Base-by-base conservation (phyloP, 1,140 invertebrate genomes). In the Cotesia typhae region DNA sequence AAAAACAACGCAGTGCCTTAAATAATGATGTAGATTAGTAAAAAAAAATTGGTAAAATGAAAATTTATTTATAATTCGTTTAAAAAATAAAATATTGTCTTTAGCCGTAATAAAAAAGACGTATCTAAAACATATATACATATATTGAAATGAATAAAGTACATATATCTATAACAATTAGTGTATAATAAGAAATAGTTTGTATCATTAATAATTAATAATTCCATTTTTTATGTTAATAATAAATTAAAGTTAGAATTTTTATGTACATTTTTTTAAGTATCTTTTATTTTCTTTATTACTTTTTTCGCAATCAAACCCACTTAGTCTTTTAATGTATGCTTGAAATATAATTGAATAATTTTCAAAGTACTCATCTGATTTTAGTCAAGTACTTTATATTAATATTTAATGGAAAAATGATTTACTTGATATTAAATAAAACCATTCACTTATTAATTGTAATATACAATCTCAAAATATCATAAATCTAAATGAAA, bases 391-490 rank as follows among this genome's bases (percentile, higher is more conserved):
- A 14, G n/a, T 57, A 20, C n/a, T 17, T 57, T 12, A 57, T 20
- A 20, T 17, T 12, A 17, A 57, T 57, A 57, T 57, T 65, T 37
- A n/a, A 38, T 9, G 1, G 10, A n/a, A 65, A 65, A 20, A 7
- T 10, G 41, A 65, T 65, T 38, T 38, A 41, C 35, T 41, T 64
- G 14, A 4, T 51, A 28, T 28, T 17, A 52, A 37, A 14, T 20
- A 71, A 64, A 71, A 64, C 59, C 38, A 61, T 59, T 61, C 28
- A 70, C 59, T 41, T 60, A 68, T 68, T 68, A 57, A 47, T 9
- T 47, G 41, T 47, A 47, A 47, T 41, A 1, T 47, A 4, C 6
- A 68, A 59, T 55, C 37, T 68, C 28, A 53, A 53, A 55, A 53
- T 14, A 57, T 6, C n/a, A 20, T 17, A 5, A 57, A 57, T 5